Evolutionary conservation across 1,140 invertebrate species (phyloP), one percentile per base, ranked within the genome.

Genomic region (Bombus consobrinus): DNA sequence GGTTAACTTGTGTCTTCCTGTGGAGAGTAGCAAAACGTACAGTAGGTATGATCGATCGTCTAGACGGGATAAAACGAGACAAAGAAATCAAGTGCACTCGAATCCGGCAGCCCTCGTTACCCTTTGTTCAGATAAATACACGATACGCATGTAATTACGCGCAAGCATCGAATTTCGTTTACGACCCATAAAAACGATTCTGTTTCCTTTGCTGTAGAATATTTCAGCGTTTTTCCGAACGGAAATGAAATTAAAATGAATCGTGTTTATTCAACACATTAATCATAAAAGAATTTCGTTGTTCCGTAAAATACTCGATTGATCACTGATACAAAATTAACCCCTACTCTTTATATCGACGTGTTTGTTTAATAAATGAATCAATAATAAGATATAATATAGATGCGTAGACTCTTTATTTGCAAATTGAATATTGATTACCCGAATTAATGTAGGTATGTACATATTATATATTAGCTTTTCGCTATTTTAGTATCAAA

Each of bases 51-150:
- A 83, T 83, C 81, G 81, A 83, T 83, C 74, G 81, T 83, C 81
- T 83, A 83, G 81, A 83, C 81, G 43, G 74, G 43, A 68, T 66
- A 76, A 83, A 83, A 83, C 74, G 81, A 83, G 74, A 77, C 81
- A 83, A 83, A 83, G 81, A 83, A 83, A 75, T 83, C 81, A 83
- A 83, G 81, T 83, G 81, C 81, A 69, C 81, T 83, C 81, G 81
- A 77, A 83, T 83, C 68, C 62, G 73, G 28, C 74, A 10, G 4
- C 74, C 74, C 74, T 83, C 62, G 81, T 83, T 83, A 77, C 73
- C 62, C 81, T 83, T 83, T 83, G 74, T 83, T 83, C 73, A 34
- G 62, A 83, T 83, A 83, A 83, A 83, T 68, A 83, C 73, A 68
- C 81, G 73, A 43, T 83, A 77, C 74, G 74, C 81, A 83, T 81